Conservation (phyloP, 1,140 invertebrate species). For the Drosophila tropicalis region DNA sequence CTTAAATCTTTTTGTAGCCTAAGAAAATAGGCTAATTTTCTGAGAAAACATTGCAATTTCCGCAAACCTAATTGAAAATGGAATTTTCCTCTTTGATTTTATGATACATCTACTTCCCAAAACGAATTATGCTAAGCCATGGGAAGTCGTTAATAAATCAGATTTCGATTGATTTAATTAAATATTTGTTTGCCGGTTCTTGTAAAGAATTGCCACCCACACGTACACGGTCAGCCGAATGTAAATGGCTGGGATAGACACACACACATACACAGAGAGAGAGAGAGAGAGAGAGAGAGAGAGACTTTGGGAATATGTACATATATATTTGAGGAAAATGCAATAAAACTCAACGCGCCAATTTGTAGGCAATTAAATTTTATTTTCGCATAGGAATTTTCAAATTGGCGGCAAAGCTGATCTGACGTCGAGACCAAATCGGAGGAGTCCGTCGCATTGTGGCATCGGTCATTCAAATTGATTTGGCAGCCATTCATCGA, state of each 20-base stretch:
- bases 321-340: slow-evolving; percentile 57
- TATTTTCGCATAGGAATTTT: slow-evolving; percentile 62
- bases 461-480: slow-evolving; percentile 43
- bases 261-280: neutral
- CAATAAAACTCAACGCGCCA: slow-evolving; percentile 77
- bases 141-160: slow-evolving; percentile 71
- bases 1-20: no score
- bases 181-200: slow-evolving; percentile 67
- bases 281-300: no score
- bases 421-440: slow-evolving; percentile 28
- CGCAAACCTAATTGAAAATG: slow-evolving; percentile 1
- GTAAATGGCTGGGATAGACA: slow-evolving; percentile 8
- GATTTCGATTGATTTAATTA: slow-evolving; percentile 49
- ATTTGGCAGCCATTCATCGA: slow-evolving; percentile 42
- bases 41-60: neutral
- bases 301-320: neutral
- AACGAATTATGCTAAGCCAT: slow-evolving; percentile 42
- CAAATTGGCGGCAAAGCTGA: slow-evolving; percentile 25
- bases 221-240: neutral
- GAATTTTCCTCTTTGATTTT: slow-evolving; percentile 31
- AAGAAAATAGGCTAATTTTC: neutral
- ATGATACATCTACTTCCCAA: slow-evolving; percentile 44
- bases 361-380: slow-evolving; percentile 80
- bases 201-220: slow-evolving; percentile 59
- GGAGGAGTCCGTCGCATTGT: slow-evolving; percentile 5